phyloP scores from a whole-genome alignment of 2,113 vertebrate species.

The Choloepus hoffmanni region DNA sequence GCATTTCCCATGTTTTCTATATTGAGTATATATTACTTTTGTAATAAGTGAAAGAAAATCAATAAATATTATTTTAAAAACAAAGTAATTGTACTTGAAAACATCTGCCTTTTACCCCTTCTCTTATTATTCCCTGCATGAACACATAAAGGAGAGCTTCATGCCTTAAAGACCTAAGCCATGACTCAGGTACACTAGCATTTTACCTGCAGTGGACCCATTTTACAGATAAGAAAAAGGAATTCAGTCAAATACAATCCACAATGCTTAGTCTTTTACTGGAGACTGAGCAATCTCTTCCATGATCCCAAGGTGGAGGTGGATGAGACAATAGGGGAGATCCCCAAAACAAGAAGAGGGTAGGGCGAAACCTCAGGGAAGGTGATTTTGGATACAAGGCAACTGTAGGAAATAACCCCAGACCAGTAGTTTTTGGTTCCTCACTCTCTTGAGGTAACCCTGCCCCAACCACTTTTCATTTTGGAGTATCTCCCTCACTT shows the following conservation, averaged over 20 bases:
- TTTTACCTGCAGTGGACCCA: background rate
- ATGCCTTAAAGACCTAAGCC: background rate
- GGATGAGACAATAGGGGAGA: background rate
- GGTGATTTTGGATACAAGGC: too few relatives aligned
- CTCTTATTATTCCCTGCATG: rapidly evolving
- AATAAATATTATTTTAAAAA: background rate
- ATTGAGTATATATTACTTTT: background rate
- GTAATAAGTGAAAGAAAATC: background rate
- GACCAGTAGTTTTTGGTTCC: background rate
- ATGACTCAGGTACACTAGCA: too few relatives aligned
- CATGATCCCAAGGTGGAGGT: too few relatives aligned
- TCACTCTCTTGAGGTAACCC: background rate
- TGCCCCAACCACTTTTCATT: background rate
- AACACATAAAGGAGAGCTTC: background rate
- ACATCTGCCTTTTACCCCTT: background rate
- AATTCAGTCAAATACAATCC: background rate
- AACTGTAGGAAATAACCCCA: background rate
- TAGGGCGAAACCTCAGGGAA: background rate
- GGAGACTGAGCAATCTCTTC: background rate
- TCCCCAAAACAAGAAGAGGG: background rate
- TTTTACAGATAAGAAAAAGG: background rate
- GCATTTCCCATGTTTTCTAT: background rate
- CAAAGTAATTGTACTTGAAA: background rate
- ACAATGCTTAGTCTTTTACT: background rate
- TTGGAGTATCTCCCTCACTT: background rate